These are phyloP conservation scores for fruit fly (Drosophila melanogaster) DNA, from an alignment of 1,140 invertebrate genomes.

Conservation along the genomic window DNA sequence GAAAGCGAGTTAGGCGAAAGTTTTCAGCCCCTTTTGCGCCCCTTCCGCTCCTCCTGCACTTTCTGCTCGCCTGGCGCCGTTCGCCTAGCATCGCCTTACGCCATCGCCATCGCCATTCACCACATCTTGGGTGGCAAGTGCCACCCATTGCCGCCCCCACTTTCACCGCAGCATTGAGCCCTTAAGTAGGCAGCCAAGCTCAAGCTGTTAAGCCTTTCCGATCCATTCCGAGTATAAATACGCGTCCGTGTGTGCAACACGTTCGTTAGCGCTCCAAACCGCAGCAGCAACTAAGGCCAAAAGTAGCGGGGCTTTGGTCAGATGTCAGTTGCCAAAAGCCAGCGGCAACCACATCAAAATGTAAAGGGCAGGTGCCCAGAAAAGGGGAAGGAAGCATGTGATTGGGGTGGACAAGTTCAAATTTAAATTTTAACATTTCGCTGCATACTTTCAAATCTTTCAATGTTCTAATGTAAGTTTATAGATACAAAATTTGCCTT, in stretches of 20 bases:
- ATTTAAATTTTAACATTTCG: background rate
- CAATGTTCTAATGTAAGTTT: no score
- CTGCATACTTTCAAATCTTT: no score
- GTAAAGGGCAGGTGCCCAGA: constrained; percentile 19
- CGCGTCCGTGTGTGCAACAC: constrained; percentile 33
- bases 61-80: constrained; percentile 51
- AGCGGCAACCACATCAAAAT: constrained; percentile 45
- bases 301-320: constrained; percentile 22
- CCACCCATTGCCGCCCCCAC: constrained; percentile 1
- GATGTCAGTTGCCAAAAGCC: constrained; percentile 48
- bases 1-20: constrained; percentile 62
- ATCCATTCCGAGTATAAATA: constrained; percentile 6
- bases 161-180: constrained; percentile 25
- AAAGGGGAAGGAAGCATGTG: constrained; percentile 10
- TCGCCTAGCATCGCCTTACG: constrained; percentile 32
- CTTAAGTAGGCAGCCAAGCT: constrained; percentile 18
- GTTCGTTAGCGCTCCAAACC: constrained; percentile 28
- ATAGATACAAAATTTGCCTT: no score
- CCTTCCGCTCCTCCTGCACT: constrained; percentile 33
- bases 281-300: constrained; percentile 33
- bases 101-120: constrained; percentile 7
- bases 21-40: constrained; percentile 49
- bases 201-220: constrained; percentile 49
- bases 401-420: constrained; percentile 30
- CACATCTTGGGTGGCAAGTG: constrained; percentile 29